Base-by-base conservation (phyloP, 1,140 invertebrate species). In the Drosophila burlai region DNA sequence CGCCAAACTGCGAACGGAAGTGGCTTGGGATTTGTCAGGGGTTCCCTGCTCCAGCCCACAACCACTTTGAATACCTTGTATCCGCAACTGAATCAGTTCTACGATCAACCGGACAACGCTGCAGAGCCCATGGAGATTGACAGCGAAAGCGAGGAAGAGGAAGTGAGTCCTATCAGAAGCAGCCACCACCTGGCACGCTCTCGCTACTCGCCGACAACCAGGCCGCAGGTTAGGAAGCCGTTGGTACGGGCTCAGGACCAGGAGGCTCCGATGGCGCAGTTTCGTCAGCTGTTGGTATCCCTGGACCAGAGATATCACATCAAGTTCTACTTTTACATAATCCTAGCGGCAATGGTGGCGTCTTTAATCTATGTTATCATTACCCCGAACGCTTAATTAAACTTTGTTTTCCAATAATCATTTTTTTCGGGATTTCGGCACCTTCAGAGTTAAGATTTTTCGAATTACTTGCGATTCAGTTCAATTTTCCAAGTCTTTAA, bases 221-320 rank as follows among this genome's bases (percentile, higher is more conserved):
- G 78, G 10, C 78, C 75, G 16, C 68, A 78, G 62, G 16, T 21
- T 7, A 61, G 57, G 11, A 69, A 65, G 18, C 40, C 61, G 1
- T 24, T 62, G 1, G 54, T 55, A 18, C 38, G 31, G 24, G 46
- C 45, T 11, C 50, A 52, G 2, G 45, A 61, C 0, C 16, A 62
- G 5, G 55, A 46, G 21, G 46, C 66, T 4, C 81, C 63, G 0
- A 71, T 68, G 52, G 16, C 66, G 13, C 83, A 86, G 16, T 83
- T 87, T 46, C 54, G 59, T 7, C 57, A 60, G 18, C 52, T 91
- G 11, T 3, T 76, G 0, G 45, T 47, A 21, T 71, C 81, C 2
- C 24, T 92, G 46, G 68, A 92, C 31, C 79, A 64, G 11, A 76
- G 77, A 68, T 92, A 91, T 61, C 75, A 92, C 55, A 43, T 92